These are phyloP conservation scores for Rapana venosa DNA, from an alignment of 2,888 invertebrate genomes.

Conservation along the genomic window DNA sequence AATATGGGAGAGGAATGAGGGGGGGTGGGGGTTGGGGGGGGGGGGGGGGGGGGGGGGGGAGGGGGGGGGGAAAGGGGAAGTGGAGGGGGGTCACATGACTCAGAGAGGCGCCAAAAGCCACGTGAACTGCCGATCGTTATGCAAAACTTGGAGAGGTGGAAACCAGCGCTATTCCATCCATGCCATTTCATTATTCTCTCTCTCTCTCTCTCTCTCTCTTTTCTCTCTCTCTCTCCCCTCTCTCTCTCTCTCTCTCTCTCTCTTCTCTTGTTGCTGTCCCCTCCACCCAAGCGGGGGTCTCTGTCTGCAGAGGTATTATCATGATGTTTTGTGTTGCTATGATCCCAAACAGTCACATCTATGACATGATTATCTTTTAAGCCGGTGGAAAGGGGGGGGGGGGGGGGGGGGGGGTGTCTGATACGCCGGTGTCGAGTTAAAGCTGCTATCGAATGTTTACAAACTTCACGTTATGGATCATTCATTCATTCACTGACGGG, in stretches of 20 bases:
- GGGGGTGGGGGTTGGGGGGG: background rate
- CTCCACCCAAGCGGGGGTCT: background rate
- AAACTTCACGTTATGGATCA: too few species aligned
- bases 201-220: conserved; percentile 9
- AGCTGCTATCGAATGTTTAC: too few species aligned
- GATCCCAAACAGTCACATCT: background rate
- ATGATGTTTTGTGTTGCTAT: background rate
- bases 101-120: conserved; percentile 24
- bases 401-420: too few species aligned
- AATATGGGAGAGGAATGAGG: background rate
- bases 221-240: background rate
- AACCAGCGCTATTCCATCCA: background rate
- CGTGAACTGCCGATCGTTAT: conserved; percentile 15
- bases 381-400: too few species aligned
- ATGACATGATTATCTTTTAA: too few species aligned
- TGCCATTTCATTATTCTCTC: background rate
- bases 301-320: too few species aligned
- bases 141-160: conserved; percentile 3
- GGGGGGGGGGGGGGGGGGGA: background rate
- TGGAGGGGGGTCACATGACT: background rate
- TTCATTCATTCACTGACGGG: too few species aligned
- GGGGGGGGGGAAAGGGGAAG: too few species aligned
- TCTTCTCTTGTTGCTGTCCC: background rate
- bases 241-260: too few species aligned
- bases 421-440: too few species aligned